phyloP scores from a whole-genome alignment of 2,113 vertebrate genomes.

The Syngnathus scovelli region DNA sequence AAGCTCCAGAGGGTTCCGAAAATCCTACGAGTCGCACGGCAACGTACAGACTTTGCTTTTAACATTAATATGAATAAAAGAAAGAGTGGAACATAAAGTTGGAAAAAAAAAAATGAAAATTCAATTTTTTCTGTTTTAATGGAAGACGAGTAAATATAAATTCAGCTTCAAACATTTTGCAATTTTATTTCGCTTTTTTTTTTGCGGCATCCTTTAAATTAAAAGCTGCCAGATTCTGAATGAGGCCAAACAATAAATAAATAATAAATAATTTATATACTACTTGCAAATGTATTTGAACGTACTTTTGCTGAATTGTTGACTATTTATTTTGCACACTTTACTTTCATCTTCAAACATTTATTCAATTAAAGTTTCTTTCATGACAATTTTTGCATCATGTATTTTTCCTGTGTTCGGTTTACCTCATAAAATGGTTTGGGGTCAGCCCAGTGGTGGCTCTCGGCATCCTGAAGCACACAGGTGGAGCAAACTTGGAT shows the following conservation, averaged over 20 bases:
- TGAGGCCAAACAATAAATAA: too few species aligned
- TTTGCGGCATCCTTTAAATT: neutral
- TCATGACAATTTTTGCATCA: too few species aligned
- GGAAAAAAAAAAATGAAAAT: neutral
- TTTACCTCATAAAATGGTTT: slow-evolving; percentile 92
- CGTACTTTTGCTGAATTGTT: too few species aligned
- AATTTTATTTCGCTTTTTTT: neutral
- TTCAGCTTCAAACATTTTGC: neutral
- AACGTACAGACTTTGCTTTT: slow-evolving; percentile 19
- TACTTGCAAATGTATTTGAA: too few species aligned
- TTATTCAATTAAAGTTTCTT: too few species aligned
- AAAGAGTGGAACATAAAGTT: neutral
- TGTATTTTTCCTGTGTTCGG: neutral
- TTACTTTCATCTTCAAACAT: too few species aligned
- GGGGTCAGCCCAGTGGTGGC: slow-evolving; percentile 87
- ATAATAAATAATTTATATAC: too few species aligned
- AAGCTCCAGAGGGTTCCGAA: slow-evolving; percentile 50
- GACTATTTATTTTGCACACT: too few species aligned
- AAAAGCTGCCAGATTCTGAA: too few species aligned
- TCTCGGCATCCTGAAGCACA: slow-evolving; percentile 90
- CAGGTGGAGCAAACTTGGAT: slow-evolving; percentile 82
- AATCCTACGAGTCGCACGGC: slow-evolving; percentile 34
- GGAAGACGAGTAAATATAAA: too few species aligned
- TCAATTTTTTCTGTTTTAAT: neutral
- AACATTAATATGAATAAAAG: neutral